These are phyloP conservation scores for Heterocephalus glaber DNA, from an alignment of 2,113 vertebrate genomes.

Conservation along the genomic window DNA sequence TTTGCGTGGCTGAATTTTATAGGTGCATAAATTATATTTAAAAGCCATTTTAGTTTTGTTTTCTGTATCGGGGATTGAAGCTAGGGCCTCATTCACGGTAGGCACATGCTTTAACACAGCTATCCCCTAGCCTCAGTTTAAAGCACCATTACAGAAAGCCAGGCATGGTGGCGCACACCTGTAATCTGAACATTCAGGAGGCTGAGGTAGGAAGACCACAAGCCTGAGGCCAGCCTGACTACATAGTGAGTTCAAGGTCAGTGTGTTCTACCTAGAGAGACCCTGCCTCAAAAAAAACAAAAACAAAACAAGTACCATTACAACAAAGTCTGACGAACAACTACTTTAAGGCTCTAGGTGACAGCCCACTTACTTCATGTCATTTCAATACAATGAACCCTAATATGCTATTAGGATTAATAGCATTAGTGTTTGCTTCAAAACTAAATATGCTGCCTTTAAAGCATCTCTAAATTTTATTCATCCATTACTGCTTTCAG, in stretches of 20 bases:
- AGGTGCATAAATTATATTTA: background rate
- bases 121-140: background rate
- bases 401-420: background rate
- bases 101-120: background rate
- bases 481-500: background rate
- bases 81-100: background rate
- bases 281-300: background rate
- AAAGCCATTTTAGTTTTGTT: background rate
- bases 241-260: too few species aligned
- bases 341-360: background rate
- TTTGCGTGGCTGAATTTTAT: background rate
- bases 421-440: slow-evolving; percentile 11
- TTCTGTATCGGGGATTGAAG: background rate
- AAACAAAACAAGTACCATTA: background rate
- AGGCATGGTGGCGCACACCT: background rate
- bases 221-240: background rate
- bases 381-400: background rate
- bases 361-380: background rate
- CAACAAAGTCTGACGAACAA: background rate
- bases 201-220: background rate
- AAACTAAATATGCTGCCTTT: slow-evolving; percentile 5
- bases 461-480: slow-evolving; percentile 30
- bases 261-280: background rate
- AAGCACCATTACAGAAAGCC: background rate
- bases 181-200: background rate